Conservation (phyloP, 2,888 invertebrate species). For the Megalurothrips usitatus region DNA sequence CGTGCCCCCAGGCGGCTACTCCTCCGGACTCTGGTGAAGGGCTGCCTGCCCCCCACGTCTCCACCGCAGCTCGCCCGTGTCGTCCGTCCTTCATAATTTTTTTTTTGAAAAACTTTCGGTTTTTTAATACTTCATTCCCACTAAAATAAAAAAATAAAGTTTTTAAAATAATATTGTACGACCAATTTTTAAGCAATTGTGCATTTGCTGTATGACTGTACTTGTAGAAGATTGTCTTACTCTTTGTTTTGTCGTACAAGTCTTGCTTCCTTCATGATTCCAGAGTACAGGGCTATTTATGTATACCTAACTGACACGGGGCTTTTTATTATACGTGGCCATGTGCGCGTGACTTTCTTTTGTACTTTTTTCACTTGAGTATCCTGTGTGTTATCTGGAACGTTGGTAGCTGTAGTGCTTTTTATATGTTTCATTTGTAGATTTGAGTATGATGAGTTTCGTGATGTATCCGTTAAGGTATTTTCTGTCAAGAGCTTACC, state of each 20-base stretch:
- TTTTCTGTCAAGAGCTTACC: slow-evolving; percentile 19
- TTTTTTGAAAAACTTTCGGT: too few relatives aligned
- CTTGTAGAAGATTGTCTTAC: too few relatives aligned
- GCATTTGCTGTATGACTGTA: too few relatives aligned
- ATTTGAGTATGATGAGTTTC: slow-evolving; percentile 14
- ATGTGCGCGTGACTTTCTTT: background rate
- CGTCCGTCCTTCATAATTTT: slow-evolving; percentile 1
- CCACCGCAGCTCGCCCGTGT: slow-evolving; percentile 19
- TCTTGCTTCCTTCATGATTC: background rate
- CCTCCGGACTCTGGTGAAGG: slow-evolving; percentile 64
- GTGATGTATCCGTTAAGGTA: slow-evolving; percentile 25
- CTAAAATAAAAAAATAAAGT: too few relatives aligned
- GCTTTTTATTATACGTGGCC: background rate
- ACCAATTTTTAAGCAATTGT: too few relatives aligned
- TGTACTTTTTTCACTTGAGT: slow-evolving; percentile 12
- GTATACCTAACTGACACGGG: background rate
- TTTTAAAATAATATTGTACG: too few relatives aligned
- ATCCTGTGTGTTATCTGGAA: slow-evolving; percentile 25
- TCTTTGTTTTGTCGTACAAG: background rate
- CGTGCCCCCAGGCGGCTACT: slow-evolving; percentile 65
- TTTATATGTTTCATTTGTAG: slow-evolving; percentile 24
- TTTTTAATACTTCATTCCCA: too few relatives aligned
- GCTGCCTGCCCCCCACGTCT: slow-evolving; percentile 32
- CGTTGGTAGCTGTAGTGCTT: slow-evolving; percentile 24
- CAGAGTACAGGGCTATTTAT: background rate